These are phyloP conservation scores for Neosilurus mollespiculum DNA, from an alignment of 2,797 vertebrate genomes.

Conservation along the genomic window DNA sequence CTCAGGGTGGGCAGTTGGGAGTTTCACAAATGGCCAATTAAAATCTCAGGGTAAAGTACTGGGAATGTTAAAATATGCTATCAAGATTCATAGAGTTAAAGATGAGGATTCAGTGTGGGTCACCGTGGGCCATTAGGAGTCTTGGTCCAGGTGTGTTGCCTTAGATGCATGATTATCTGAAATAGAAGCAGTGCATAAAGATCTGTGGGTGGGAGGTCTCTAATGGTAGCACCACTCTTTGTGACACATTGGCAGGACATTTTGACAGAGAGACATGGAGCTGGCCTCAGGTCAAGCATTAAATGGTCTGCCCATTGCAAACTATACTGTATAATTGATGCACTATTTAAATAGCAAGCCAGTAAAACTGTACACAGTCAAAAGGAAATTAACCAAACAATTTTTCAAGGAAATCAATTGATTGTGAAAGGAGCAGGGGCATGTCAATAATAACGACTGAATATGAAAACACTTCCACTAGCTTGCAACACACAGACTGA, in stretches of 20 bases:
- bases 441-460: constrained; percentile 7
- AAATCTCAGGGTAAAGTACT: too few relatives aligned
- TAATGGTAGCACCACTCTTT: too few relatives aligned
- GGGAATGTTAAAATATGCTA: too few relatives aligned
- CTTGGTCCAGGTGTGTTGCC: constrained; percentile 58
- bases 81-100: neutral
- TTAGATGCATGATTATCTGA: neutral
- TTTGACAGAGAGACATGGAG: too few relatives aligned
- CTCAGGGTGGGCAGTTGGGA: neutral
- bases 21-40: too few relatives aligned
- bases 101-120: neutral
- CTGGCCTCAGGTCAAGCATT: too few relatives aligned
- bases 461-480: neutral
- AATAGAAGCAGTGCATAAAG: too few relatives aligned
- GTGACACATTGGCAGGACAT: too few relatives aligned
- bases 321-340: neutral
- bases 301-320: too few relatives aligned
- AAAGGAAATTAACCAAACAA: neutral
- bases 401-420: neutral
- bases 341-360: neutral
- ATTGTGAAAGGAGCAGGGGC: neutral
- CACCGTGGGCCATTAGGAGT: constrained; percentile 17
- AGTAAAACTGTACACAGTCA: neutral
- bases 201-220: too few relatives aligned
- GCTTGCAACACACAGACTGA: neutral